phyloP scores from a whole-genome alignment of 2,797 vertebrate species.

The Australoheros facetus region DNA sequence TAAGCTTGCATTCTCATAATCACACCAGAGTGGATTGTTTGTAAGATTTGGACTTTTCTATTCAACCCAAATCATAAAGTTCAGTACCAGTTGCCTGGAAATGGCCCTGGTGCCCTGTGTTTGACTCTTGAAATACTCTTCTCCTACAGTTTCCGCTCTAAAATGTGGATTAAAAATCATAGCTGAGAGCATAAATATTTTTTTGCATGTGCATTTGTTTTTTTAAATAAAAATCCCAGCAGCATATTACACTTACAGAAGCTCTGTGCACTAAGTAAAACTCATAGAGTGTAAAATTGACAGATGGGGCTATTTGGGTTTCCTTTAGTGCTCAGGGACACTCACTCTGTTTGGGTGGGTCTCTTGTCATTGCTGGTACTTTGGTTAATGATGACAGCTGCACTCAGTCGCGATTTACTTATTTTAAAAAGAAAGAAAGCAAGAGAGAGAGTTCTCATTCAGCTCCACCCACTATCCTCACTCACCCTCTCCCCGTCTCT shows the following conservation, averaged over 20 bases:
- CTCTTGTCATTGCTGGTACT: slow-evolving; percentile 55
- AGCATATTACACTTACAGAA: slow-evolving; percentile 62
- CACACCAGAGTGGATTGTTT: neutral
- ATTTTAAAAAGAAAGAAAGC: slow-evolving; percentile 48
- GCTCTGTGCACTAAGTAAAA: slow-evolving; percentile 68
- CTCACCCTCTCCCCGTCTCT: neutral
- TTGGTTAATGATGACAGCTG: slow-evolving; percentile 64
- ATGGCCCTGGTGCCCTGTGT: slow-evolving; percentile 13
- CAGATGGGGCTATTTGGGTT: slow-evolving; percentile 73
- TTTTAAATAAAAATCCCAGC: slow-evolving; percentile 60
- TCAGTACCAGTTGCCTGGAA: slow-evolving; percentile 24
- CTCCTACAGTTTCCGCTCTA: slow-evolving; percentile 28
- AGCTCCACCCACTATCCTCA: slow-evolving; percentile 5
- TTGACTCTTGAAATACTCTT: slow-evolving; percentile 48
- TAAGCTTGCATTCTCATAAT: neutral
- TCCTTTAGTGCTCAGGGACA: slow-evolving; percentile 69
- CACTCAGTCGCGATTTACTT: slow-evolving; percentile 63
- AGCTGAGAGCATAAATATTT: slow-evolving; percentile 69
- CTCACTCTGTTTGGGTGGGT: slow-evolving; percentile 63
- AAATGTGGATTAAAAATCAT: slow-evolving; percentile 59
- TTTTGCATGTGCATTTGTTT: slow-evolving; percentile 58
- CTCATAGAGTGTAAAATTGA: slow-evolving; percentile 65
- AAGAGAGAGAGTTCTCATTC: slow-evolving; percentile 39
- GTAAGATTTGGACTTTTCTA: neutral
- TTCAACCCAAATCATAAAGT: neutral